phyloP scores from a whole-genome alignment of 1,140 invertebrate species.

The Drosophila novamexicana region DNA sequence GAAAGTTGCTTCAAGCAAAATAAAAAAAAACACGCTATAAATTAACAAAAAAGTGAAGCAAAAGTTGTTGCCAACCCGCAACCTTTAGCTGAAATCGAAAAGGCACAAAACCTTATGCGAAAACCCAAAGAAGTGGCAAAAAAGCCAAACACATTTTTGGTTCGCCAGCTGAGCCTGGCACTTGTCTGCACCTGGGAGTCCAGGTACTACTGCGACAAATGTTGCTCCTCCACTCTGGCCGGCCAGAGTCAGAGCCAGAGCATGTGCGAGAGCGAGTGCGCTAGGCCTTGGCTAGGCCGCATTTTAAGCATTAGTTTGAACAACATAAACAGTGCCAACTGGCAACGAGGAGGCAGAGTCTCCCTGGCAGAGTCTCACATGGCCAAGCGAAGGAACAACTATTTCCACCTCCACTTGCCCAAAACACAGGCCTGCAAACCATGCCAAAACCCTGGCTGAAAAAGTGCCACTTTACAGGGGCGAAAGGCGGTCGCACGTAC shows the following conservation, averaged over 20 bases:
- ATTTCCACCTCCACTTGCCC: constrained; percentile 39
- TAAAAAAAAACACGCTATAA: not conserved
- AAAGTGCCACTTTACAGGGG: constrained; percentile 42
- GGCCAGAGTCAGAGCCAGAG: not conserved
- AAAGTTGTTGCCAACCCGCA: not conserved
- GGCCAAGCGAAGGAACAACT: constrained; percentile 39
- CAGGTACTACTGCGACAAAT: constrained; percentile 32
- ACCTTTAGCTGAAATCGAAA: constrained; percentile 48
- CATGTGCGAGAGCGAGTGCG: constrained; percentile 25
- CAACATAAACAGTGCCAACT: constrained; percentile 73
- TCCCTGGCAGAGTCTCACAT: not conserved
- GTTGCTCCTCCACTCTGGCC: constrained; percentile 8
- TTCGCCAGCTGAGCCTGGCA: not conserved
- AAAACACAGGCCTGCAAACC: too few species aligned
- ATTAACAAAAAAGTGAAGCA: not conserved
- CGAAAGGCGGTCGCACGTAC: constrained; percentile 46
- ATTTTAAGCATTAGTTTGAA: constrained; percentile 83
- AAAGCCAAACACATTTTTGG: constrained; percentile 23
- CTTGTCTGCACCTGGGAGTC: constrained; percentile 17
- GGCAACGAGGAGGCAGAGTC: constrained; percentile 16
- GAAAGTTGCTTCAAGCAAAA: not conserved
- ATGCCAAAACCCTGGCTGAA: not conserved
- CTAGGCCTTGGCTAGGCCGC: constrained; percentile 58
- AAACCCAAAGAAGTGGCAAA: not conserved
- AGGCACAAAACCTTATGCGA: constrained; percentile 60